These are phyloP conservation scores for Cistogaster globosa DNA, from an alignment of 2,888 invertebrate genomes.

Conservation along the genomic window DNA sequence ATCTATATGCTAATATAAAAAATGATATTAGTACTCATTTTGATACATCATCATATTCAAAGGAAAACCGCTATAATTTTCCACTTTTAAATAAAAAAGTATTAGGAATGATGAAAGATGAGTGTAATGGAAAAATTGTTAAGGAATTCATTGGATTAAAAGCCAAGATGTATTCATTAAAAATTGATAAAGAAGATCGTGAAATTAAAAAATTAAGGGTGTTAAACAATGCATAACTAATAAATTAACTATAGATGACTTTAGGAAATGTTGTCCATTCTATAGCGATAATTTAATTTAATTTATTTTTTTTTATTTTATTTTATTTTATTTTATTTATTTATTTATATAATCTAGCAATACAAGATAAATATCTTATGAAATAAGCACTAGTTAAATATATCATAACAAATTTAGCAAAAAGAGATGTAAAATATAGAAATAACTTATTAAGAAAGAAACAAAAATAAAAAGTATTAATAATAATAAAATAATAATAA, in stretches of 20 bases:
- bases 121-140: neutral
- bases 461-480: too few species aligned
- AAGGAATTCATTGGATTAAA: conserved; percentile 1
- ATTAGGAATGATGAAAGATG: conserved; percentile 7
- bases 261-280: conserved; percentile 4
- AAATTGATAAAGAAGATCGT: neutral
- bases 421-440: too few species aligned
- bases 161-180: neutral
- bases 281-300: too few species aligned
- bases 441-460: too few species aligned
- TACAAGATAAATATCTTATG: too few species aligned
- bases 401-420: too few species aligned
- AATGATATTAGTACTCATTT: neutral
- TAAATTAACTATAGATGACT: neutral
- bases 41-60: neutral
- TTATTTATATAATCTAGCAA: too few species aligned
- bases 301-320: too few species aligned
- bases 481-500: too few species aligned
- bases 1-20: neutral
- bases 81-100: neutral
- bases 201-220: neutral
- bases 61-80: neutral
- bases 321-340: too few species aligned
- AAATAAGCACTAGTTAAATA: too few species aligned
- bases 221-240: neutral